Evolutionary conservation across 2,888 invertebrate species (phyloP), one percentile per base, ranked within the genome.

Genomic region (Brachypalpus laphriformis): DNA sequence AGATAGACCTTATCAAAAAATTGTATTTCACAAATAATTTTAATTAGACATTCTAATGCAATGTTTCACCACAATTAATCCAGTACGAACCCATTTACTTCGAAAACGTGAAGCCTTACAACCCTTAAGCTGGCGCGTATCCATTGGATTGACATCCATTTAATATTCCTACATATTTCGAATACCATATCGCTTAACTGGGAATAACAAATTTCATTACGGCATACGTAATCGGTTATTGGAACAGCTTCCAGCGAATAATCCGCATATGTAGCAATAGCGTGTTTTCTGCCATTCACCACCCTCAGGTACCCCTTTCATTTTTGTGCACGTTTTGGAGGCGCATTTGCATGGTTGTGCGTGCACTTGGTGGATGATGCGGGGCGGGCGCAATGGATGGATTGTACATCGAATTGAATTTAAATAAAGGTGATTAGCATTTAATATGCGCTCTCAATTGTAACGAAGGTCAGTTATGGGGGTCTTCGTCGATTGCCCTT

Each of bases 231-330:
- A 68, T 78, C 75, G 75, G 63, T 75, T 75, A 80, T 66, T 80
- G 74, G 59, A 75, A 56, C 47, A 75, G 81, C 63, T 75, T 75
- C 47, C 47, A 74, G 59, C 42, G 51, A 51, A 66, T 80, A 65
- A 66, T 66, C 34, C 77, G 51, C 20, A 47, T 68, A 71, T 59
- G 59, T 16, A 28, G 57, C 11, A 71, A 25, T 59, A 3, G 25
- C 40, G 37, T 63, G 20, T 28, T 37, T 63, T 8, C 3, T 22
- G 56, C 7, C 22, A 16, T 14, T 1, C n/a, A 7, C 20, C 49
- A 59, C 22, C 40, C 59, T 28, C 14, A 31, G 14, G 61, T 25
- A 20, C 22, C 16, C 9, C 11, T 25, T 47, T 7, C 16, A 7
- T n/a, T 31, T 28, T 16, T 20, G n/a, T 28, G 31, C 25, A 40